Evolutionary conservation across 2,888 invertebrate genomes (phyloP), one percentile per base, ranked within the genome.

Genomic region (Pollenia amentaria): DNA sequence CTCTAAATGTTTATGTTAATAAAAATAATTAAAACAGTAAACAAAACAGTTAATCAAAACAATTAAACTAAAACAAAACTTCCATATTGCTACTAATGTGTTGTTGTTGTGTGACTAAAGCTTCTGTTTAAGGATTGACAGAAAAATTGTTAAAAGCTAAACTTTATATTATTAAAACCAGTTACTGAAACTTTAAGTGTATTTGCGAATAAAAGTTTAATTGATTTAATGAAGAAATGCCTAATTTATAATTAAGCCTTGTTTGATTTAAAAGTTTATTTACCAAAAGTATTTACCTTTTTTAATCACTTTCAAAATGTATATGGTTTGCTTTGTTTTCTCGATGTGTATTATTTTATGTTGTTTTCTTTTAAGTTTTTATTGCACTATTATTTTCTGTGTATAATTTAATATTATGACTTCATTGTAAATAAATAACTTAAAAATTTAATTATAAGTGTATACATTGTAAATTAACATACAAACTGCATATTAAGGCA

Each of bases 1-100:
- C 64, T 87, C 88, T 88, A 73, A 75, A 16, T 87, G 87, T 82
- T 55, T 79, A 55, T 81, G 12, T 87, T 78, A 78, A 44, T 65
- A 21, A 53, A 55, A 83, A 65, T 53, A 40, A 53, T 29, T 14
- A 12, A 72, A 48, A 40, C 8, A 38, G n/a, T 57, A 14, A 38
- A 57, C 14, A 11, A 57, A 14, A 29, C 14, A 57, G 29, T 57
- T n/a, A 57, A 53, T 18, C 9, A 64, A 55, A 64, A 14, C 8
- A 29, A 62, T 11, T 53, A 38, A 80, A 42, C 14, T 72, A 10
- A 65, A 65, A 60, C 10, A 73, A 72, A 64, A 42, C 53, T 73
- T 29, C 48, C 75, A 76, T 75, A 51, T 51, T 79, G 60, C 57
- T 78, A 67, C 57, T 77, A 69, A 65, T n/a, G 77, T 81, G 51